Evolutionary conservation across 30 jellyfish, hydroid and myxozoan species (phyloP), one percentile per base, ranked within the genome.

Genomic region (Morbakka virulenta): DNA sequence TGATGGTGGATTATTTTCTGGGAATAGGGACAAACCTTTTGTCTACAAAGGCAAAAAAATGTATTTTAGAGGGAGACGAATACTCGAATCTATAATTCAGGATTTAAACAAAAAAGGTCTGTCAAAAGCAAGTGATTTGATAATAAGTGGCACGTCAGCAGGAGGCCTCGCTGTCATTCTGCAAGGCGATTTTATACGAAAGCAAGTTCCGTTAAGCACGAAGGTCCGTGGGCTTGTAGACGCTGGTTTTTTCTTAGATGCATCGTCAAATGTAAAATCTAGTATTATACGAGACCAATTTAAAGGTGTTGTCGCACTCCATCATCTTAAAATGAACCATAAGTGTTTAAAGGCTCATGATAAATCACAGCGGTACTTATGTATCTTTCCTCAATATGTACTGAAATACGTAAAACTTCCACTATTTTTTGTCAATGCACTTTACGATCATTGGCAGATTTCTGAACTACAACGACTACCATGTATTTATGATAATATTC

Each of bases 131-230:
- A 29, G 85, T 24, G 98, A 91, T 51, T 71, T 91, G 28, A 47
- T 91, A 21, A 34, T 91, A 69, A 91, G 98, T 48, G 98, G 98
- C 0, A 91, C 98, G n/a, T 91, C 98, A 11, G 98, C 98, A 11
- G 98, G 98, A 2, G 98, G 98, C 11, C 57, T 91, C 29, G 96
- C 98, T 33, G 87, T 91, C 0, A 51, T 78, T 48, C 82, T 91
- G 28, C 98, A 91, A 85, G 98, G 96, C 21, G 96, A 91, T 32
- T 91, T 77, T 35, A 67, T 91, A 51, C 62, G 77, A 51, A 74
- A 76, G 35, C 52, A 25, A 24, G 79, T 91, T 20, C 98, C 98
- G 12, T 68, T 32, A 50, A 79, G 81, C 28, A 95, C 96, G 3
- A 17, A 67, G 22, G 98, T 91, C 49, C 88, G 95, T 12, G 95